These are phyloP conservation scores for Propithecus deckenii DNA, from an alignment of 2,797 vertebrate species.

Conservation along the genomic window DNA sequence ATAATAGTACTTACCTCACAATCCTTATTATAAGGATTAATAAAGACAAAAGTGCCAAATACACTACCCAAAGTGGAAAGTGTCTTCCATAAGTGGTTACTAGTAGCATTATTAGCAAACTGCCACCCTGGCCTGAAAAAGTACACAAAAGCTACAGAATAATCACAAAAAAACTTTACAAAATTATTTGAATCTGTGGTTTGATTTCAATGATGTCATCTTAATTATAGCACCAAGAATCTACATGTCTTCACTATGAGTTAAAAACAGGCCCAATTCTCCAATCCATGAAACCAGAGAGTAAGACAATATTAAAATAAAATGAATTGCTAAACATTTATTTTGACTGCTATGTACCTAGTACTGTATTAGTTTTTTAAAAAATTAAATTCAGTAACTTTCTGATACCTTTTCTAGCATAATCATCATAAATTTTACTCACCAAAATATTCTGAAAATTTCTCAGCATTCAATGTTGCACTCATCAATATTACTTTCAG, in stretches of 20 bases:
- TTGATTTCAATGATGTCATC: neutral
- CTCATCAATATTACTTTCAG: constrained; percentile 97
- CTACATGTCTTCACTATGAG: neutral
- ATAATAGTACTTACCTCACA: neutral
- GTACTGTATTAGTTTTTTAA: neutral
- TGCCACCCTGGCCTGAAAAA: neutral
- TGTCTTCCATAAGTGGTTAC: neutral
- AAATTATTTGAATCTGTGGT: neutral
- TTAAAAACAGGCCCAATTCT: neutral
- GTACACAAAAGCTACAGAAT: neutral
- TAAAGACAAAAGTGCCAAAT: neutral
- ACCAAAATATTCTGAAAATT: constrained; percentile 98
- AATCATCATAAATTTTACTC: constrained; percentile 74
- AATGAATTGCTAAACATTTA: neutral
- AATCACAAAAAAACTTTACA: neutral
- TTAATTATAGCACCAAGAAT: neutral
- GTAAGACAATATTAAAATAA: neutral
- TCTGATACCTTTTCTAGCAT: neutral
- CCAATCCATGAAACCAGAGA: neutral
- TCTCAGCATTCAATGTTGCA: constrained; percentile 97
- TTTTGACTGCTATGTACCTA: neutral
- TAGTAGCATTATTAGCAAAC: neutral
- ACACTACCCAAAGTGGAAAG: neutral
- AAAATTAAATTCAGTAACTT: neutral
- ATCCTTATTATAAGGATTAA: neutral